Evolutionary conservation across 1,140 invertebrate genomes (phyloP), one percentile per base, ranked within the genome.

Genomic region (Homarus americanus): DNA sequence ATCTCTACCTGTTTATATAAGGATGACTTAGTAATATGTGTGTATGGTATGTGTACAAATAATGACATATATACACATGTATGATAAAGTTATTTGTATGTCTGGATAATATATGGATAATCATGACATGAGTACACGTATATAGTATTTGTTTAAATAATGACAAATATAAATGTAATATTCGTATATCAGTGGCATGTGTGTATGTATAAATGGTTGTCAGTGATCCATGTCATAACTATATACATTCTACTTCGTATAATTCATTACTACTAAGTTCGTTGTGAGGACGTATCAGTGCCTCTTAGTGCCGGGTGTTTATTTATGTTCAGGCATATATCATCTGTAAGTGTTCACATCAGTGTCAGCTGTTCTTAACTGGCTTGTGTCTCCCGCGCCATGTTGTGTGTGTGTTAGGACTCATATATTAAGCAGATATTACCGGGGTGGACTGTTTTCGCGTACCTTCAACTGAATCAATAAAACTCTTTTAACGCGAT

Each of bases 401-500:
- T 73, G 12, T 17, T 41, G 75, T 78, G 75, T 78, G 75, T 41
- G 38, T 78, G 75, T 78, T n/a, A n/a, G n/a, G n/a, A n/a, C n/a
- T n/a, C n/a, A 7, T 12, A 49, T 49, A 15, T 49, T 49, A 49
- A 7, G 44, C 12, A 49, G 5, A 49, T 12, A 49, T 49, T 49
- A 38, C 20, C 28, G 24, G 20, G 73, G 34, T 38, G 34, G n/a
- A 36, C 4, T 32, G 75, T n/a, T 78, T n/a, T 78, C 12, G 24
- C 41, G 75, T 49, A 7, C 44, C 44, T 7, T 49, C 44, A 49
- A 7, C 15, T 49, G 15, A 49, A 15, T 49, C 44, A 49, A 49
- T 49, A 49, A 49, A 49, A 49, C 44, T 49, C 44, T 49, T 7
- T 49, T 49, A 49, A 49, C 44, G 44, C 5, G 44, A 49, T 4